Conservation (phyloP, 2,888 invertebrate species). For the Drosophila kambysellisi region DNA sequence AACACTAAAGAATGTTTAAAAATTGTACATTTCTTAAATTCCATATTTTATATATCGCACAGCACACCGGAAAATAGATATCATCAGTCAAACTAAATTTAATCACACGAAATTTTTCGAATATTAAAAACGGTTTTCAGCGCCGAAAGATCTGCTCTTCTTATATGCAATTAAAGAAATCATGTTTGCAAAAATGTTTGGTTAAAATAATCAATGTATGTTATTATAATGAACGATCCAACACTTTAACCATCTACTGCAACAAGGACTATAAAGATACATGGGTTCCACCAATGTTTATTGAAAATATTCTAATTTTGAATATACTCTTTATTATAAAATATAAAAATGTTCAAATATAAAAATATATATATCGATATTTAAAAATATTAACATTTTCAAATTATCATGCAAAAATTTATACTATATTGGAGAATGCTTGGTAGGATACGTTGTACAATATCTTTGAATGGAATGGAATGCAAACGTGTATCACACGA, state of each 20-base stretch:
- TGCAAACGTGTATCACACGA: slow-evolving; percentile 6
- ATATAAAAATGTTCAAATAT: not conserved
- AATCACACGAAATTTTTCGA: too few relatives aligned
- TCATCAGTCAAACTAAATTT: not conserved
- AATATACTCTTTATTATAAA: not conserved
- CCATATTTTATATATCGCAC: not conserved
- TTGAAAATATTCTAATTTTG: not conserved
- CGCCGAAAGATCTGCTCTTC: not conserved
- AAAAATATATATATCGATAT: not conserved
- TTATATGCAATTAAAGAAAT: not conserved
- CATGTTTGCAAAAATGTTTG: not conserved
- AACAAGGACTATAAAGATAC: not conserved
- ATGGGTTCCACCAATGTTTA: not conserved
- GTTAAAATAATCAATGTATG: not conserved
- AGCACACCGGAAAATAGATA: not conserved
- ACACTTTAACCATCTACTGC: not conserved
- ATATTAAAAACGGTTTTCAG: not conserved
- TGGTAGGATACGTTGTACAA: not conserved
- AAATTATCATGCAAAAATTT: not conserved
- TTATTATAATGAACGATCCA: not conserved
- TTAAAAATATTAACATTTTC: not conserved
- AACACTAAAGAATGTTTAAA: not conserved
- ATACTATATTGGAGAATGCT: not conserved
- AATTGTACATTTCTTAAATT: not conserved
- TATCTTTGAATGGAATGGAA: not conserved